Evolutionary conservation across 2,113 vertebrate genomes (phyloP), one percentile per base, ranked within the genome.

Genomic region (Eonycteris spelaea): DNA sequence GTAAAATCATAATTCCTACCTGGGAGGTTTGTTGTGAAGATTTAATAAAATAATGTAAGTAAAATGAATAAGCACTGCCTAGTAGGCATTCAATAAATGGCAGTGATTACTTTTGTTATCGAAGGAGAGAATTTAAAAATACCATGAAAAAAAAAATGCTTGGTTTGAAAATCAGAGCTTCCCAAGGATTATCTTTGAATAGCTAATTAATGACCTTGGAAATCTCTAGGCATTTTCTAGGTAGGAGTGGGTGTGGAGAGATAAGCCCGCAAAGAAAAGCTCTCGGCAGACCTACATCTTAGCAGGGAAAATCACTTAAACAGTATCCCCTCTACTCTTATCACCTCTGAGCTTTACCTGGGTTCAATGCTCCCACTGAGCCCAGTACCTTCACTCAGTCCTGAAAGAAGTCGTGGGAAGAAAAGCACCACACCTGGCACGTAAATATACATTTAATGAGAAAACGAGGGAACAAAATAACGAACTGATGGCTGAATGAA

Each of bases 121-220:
- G 53, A 86, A 78, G 55, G 75, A 88, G 14, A 85, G 13, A 68
- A 93, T 78, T 91, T 94, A 6, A 82, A 97, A 89, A 86, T 70
- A 86, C 38, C 18, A 45, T 74, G 57, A 24, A 28, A 70, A 91
- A 28, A 74, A 91, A 94, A 57, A 93, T 30, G 82, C 40, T 67
- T 94, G 51, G 26, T 83, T 95, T 90, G 86, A 90, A 96, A 96
- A 71, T 53, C 80, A n/a, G 51, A 85, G n/a, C n/a, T 86, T 85
- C 53, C 92, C 71, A 83, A 87, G 71, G 85, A 87, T 87, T 90
- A 80, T 53, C 80, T 95, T 85, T 94, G 85, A 95, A 83, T 87
- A 80, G 59, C 11, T 96, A 96, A 96, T 95, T 95, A 92, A 94
- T 12, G 22, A 55, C 53, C 38, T 90, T 95, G 67, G 78, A 77